phyloP scores from a whole-genome alignment of 2,888 invertebrate species.

The Brenthis daphne region DNA sequence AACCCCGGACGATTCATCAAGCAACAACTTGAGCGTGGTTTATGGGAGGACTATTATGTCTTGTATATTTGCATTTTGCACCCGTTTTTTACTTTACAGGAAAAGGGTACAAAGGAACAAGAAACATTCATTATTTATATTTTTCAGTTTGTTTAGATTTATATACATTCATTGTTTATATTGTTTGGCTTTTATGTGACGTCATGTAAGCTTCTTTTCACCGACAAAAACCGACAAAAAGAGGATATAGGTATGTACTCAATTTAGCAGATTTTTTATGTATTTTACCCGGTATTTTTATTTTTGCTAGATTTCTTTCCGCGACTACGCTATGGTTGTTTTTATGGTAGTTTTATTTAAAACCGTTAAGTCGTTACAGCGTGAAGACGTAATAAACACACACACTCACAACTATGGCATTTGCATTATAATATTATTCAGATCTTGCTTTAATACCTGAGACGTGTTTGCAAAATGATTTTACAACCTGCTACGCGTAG shows the following conservation, averaged over 20 bases:
- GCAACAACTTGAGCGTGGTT: slow-evolving; percentile 16
- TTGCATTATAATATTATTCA: no score
- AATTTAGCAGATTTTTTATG: no score
- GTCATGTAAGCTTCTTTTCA: no score
- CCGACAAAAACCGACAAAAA: no score
- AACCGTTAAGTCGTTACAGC: no score
- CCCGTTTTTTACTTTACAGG: slow-evolving; percentile 30
- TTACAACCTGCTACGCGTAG: slow-evolving; percentile 10
- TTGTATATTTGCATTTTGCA: slow-evolving; percentile 33
- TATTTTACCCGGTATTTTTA: no score
- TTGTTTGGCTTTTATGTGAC: neutral
- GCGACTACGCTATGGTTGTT: no score
- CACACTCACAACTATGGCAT: no score
- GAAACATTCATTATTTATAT: slow-evolving; percentile 5
- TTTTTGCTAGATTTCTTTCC: no score
- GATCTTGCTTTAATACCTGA: neutral
- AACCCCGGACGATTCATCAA: slow-evolving; percentile 12
- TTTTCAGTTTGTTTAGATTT: neutral
- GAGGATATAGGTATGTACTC: no score
- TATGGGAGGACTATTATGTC: slow-evolving; percentile 11
- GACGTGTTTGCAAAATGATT: neutral
- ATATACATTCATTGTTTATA: neutral
- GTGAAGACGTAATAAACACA: no score
- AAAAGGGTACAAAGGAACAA: slow-evolving; percentile 14
- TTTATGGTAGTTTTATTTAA: no score